Evolutionary conservation across 2,888 invertebrate species (phyloP), one percentile per base, ranked within the genome.

Genomic region (Stratiomys singularior): DNA sequence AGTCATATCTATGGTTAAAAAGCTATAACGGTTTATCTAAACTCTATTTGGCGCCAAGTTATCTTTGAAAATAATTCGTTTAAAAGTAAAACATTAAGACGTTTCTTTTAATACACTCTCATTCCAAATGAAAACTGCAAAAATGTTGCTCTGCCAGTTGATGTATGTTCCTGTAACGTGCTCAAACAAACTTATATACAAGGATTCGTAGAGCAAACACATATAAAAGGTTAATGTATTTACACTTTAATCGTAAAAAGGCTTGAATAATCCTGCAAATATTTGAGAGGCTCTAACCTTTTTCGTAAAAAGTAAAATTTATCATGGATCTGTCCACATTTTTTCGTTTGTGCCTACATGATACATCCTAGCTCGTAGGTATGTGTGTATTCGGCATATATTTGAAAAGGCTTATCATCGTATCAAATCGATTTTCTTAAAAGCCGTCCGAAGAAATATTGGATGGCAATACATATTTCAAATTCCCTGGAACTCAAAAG

Each of bases 141-240:
- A 37, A 37, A 44, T 15, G n/a, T 30, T 21, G 1, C 21, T 18
- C 18, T 11, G 21, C 7, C 44, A 4, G 23, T 69, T 46, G 18
- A 9, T 27, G 25, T 37, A 47, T 47, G 18, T 30, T 15, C 15
- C 25, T 2, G 2, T 30, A n/a, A 37, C 25, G 28, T n/a, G n/a
- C 25, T 64, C 28, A 2, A 27, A 37, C 15, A 46, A 47, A n/a
- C 21, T 46, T 25, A 15, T 69, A 69, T 47, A 23, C 25, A 47
- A 21, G 46, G 69, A 46, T 18, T 69, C 23, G 1, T 21, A 46
- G 21, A 21, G 37, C 37, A 46, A 67, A 67, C 18, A 67, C 67
- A n/a, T 15, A 69, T 46, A 46, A 28, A 69, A 69, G 69, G 69
- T 69, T 69, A 69, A 69, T 69, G 69, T 46, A 27, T 69, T 18